These are phyloP conservation scores for Cephalotes varians DNA, from an alignment of 2,888 invertebrate species.

Conservation along the genomic window DNA sequence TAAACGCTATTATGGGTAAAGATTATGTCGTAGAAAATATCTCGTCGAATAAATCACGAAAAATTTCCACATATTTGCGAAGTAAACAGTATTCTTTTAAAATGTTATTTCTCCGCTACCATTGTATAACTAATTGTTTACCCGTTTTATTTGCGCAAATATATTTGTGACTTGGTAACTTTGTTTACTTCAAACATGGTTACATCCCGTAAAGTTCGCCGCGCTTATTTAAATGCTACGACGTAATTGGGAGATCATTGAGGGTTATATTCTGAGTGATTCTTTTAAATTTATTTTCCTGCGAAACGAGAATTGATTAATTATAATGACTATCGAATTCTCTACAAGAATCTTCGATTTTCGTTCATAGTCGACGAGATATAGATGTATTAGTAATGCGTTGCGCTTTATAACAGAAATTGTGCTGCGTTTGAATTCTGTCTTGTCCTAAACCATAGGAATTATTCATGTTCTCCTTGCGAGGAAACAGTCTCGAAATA, in stretches of 20 bases:
- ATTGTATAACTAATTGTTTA: background rate
- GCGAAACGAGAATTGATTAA: background rate
- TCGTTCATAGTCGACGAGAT: conserved; percentile 22
- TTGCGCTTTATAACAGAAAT: conserved; percentile 25
- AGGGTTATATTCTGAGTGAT: background rate
- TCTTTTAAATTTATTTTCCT: background rate
- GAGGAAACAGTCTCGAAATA: conserved; percentile 65
- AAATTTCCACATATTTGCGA: background rate
- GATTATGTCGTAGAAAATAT: background rate
- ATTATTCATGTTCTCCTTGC: conserved; percentile 69
- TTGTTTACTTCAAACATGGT: background rate
- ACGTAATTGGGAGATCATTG: background rate
- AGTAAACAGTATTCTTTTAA: conserved; percentile 5
- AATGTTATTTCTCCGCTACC: background rate
- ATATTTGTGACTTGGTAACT: conserved; percentile 4
- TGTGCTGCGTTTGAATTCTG: conserved; percentile 17
- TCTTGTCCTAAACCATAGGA: conserved; percentile 56
- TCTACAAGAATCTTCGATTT: conserved; percentile 4
- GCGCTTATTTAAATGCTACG: background rate
- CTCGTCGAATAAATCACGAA: background rate
- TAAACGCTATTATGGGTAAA: background rate
- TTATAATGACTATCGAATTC: background rate
- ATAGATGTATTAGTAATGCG: conserved; percentile 7
- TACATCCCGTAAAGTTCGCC: background rate
- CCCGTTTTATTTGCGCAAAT: background rate